Base-by-base conservation (phyloP, 2,888 invertebrate species). In the Apoderus coryli region DNA sequence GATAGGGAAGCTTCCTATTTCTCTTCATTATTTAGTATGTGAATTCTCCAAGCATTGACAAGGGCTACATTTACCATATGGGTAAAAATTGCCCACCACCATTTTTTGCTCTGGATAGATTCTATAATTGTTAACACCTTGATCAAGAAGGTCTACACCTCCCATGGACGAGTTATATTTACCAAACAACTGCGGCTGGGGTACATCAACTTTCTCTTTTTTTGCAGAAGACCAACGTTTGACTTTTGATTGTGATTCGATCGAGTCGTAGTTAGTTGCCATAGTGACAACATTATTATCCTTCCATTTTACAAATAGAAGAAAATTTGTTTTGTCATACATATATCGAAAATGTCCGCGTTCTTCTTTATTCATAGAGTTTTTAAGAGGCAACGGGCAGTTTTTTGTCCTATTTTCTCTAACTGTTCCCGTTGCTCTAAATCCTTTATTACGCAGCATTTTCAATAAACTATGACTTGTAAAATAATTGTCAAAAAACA, bases 151-250 rank as follows among this genome's bases (percentile, higher is more conserved):
- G 23, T 37, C 33, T 10, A 37, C 41, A 4, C 39, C 36, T n/a
- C 36, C 39, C 39, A 41, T 41, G 12, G 24, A 16, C 4, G 10
- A 26, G 27, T 41, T 39, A 31, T 34, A 38, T 10, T 19, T 23
- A 28, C 34, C 22, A 6, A 40, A 27, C 15, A 38, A 29, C 13
- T 31, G 14, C 27, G 37, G 39, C 16, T 34, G 29, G 14, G 22
- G 15, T 23, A 37, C 33, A 16, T 36, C 26, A 15, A 34, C 29
- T 14, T 36, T 29, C 29, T 31, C 25, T 31, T 41, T 37, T 16
- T 35, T 35, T 10, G 27, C 27, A 12, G 10, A 15, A 7, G 24
- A 35, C 34, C 36, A 40, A 15, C 40, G 25, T 10, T 25, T 32
- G 10, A 34, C 36, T 32, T 32, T 19, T 28, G n/a, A 14, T n/a